Evolutionary conservation across 2,797 vertebrate species (phyloP), one percentile per base, ranked within the genome.

Genomic region (Pseudotriccus pelzelni): DNA sequence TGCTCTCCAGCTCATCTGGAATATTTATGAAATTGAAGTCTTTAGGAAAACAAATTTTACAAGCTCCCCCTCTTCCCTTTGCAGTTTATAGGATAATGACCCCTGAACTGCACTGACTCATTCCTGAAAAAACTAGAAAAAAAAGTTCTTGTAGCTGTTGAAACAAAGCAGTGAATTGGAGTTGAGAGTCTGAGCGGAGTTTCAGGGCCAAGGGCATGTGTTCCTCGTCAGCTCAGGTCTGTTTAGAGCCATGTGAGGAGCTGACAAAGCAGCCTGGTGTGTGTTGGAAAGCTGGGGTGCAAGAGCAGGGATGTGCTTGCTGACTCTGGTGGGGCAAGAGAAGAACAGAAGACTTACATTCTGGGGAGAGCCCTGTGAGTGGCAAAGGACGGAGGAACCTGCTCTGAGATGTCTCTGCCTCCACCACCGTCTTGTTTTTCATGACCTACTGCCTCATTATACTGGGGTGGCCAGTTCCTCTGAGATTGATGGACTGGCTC

Each of bases 21-120:
- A 47, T 92, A 78, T 64, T 87, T 94, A 66, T 83, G 75, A 75
- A 93, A 93, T 27, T 5, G 18, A 89, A 92, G 30, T 59, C 41
- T 80, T 64, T 4, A 58, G 62, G 46, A 62, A 75, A 94, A 72
- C 13, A 68, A n/a, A 83, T 58, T 74, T 85, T 83, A 36, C 36
- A 76, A n/a, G 6, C 1, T 12, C 6, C 3, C 6, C 5, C 13
- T 3, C 7, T 7, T 19, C 41, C 8, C 7, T 79, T 41, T 81
- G 72, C 58, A 62, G 27, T 55, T 90, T 44, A 9, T 50, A 24
- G 15, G 56, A n/a, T 62, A 53, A 32, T 69, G 69, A 84, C 46
- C 58, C 32, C 36, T 64, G 20, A 81, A 72, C 50, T 78, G 18
- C 84, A 74, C 49, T 63, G 82, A 60, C 27, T 41, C 5, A 20